Base-by-base conservation (phyloP, 2,113 vertebrate species). In the Rhadina sibilatrix region DNA sequence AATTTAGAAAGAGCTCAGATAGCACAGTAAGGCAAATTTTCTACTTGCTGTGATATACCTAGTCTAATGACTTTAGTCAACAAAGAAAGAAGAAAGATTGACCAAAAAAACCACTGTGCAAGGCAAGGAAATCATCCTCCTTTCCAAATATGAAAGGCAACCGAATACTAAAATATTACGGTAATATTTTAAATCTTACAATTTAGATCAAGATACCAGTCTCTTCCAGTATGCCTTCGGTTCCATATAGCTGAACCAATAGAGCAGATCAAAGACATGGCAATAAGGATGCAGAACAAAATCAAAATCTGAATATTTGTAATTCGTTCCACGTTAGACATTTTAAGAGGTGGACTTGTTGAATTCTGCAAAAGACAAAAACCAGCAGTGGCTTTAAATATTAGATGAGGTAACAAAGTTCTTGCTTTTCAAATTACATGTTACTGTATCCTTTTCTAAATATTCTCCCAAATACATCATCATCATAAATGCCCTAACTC, bases 291-390 rank as follows among this genome's bases (percentile, higher is more conserved):
- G 97, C 99, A 99, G 93, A 99, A 99, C 90, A 99, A 97, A 96
- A 99, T 98, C 44, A 99, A 97, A 97, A 99, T 99, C 95, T 99
- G 99, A 85, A 99, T 98, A 97, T 99, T 99, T 4, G 99, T 99
- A 97, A 99, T 99, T 44, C 99, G 98, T 96, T 99, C 99, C 94
- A 99, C 99, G 30, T 99, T 99, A 91, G 99, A 99, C 87, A 99
- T 98, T 96, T 99, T 99, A 96, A 99, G 98, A 65, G 99, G 99
- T 47, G 99, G 99, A 46, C 98, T 99, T 88, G 99, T 99, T 80
- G 99, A 99, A 96, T 99, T 99, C 99, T 99, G 97, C 79, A 96
- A 78, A 93, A 96, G 56, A 90, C 38, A 94, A 94, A 77, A 78
- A 84, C 4, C 65, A 50, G 75, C 16, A 78, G 27, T 17, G 40